phyloP scores from a whole-genome alignment of 1,140 invertebrate genomes.

The Acyrthosiphon pisum region DNA sequence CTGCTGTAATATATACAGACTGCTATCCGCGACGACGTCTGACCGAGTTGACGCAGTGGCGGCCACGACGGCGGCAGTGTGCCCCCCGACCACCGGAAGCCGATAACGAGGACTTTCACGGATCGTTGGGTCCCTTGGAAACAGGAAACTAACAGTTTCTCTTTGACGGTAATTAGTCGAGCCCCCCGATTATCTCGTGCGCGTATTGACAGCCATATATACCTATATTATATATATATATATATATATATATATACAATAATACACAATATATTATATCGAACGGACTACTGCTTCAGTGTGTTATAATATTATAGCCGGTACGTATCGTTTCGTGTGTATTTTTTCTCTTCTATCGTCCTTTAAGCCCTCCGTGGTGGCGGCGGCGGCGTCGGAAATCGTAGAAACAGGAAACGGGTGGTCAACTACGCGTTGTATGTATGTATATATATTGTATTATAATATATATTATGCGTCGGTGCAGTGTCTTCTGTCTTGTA shows the following conservation, averaged over 20 bases:
- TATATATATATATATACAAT: not conserved
- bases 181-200: constrained; percentile 25
- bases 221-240: not conserved
- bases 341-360: not conserved
- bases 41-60: constrained; percentile 16
- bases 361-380: not conserved
- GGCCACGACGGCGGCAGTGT: not conserved
- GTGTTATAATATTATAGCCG: not conserved
- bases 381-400: not conserved
- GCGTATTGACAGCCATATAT: constrained; percentile 31
- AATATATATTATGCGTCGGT: not conserved
- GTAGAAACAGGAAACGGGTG: constrained; percentile 49
- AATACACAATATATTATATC: not conserved
- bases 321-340: not conserved
- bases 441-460: not conserved
- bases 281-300: not conserved
- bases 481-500: not conserved
- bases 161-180: constrained; percentile 57
- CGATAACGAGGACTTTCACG: constrained; percentile 57
- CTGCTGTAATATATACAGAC: not conserved
- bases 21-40: not conserved
- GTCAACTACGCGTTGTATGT: not conserved
- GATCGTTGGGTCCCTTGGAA: constrained; percentile 56
- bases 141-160: constrained; percentile 53
- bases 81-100: constrained; percentile 48